These are phyloP conservation scores for Spialia ferax DNA, from an alignment of 2,888 invertebrate genomes.

Conservation along the genomic window DNA sequence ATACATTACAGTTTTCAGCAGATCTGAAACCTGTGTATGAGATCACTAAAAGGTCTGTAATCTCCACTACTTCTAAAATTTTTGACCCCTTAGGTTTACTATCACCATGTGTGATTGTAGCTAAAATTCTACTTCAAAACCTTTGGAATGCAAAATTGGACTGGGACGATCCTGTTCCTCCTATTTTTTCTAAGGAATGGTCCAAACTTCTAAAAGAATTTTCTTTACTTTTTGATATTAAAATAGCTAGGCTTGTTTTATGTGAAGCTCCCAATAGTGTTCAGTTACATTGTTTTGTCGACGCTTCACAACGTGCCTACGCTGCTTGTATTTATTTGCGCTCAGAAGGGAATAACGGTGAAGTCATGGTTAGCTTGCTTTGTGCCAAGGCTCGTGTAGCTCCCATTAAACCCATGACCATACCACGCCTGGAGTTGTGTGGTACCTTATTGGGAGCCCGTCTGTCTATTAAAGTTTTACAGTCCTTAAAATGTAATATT, in stretches of 20 bases:
- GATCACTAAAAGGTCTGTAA: constrained; percentile 11
- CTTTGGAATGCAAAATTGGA: constrained; percentile 18
- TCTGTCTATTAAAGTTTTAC: constrained; percentile 13
- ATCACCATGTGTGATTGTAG: constrained; percentile 17
- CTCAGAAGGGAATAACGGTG: neutral
- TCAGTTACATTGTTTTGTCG: constrained; percentile 41
- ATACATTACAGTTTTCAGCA: constrained; percentile 9
- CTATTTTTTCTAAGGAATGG: constrained; percentile 14
- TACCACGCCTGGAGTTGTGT: constrained; percentile 16
- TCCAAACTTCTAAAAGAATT: neutral
- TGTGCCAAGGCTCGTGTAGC: constrained; percentile 22
- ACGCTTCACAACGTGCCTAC: constrained; percentile 38
- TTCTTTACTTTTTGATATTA: constrained; percentile 5
- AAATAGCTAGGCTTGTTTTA: neutral
- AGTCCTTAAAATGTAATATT: constrained; percentile 9
- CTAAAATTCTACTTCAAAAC: constrained; percentile 19
- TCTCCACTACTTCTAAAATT: constrained; percentile 19
- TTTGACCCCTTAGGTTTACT: constrained; percentile 20
- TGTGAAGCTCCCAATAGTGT: constrained; percentile 5
- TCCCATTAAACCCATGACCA: constrained; percentile 13
- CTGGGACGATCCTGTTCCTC: constrained; percentile 29
- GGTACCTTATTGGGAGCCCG: constrained; percentile 8
- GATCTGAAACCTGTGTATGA: neutral
- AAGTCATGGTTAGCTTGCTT: constrained; percentile 6
- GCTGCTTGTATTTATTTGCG: constrained; percentile 31